phyloP scores from a whole-genome alignment of 2,797 vertebrate species.

The Pampus argenteus region DNA sequence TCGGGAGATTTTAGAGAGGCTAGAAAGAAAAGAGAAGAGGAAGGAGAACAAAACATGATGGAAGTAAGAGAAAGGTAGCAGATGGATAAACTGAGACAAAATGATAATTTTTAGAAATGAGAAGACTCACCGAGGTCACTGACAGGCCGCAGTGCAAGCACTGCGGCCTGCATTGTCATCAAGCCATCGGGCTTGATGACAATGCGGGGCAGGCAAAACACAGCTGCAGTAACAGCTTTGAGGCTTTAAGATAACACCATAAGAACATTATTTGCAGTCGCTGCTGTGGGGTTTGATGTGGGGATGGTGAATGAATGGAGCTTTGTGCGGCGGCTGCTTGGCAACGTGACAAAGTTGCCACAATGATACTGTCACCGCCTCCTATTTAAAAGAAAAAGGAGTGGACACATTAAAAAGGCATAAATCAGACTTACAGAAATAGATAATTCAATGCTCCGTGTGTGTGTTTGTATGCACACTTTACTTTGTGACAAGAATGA shows the following conservation, averaged over 20 bases:
- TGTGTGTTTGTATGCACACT: conserved; percentile 17
- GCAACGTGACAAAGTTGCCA: conserved; percentile 47
- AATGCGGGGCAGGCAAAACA: conserved; percentile 10
- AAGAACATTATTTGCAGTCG: conserved; percentile 27
- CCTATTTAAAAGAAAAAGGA: conserved; percentile 33
- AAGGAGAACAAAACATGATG: background rate
- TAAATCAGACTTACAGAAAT: conserved; percentile 57
- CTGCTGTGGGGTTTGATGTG: conserved; percentile 30
- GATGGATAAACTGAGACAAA: conserved; percentile 7
- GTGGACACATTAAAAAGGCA: conserved; percentile 65
- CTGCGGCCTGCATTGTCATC: too few relatives aligned
- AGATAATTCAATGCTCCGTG: conserved; percentile 59
- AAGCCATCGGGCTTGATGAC: conserved; percentile 22
- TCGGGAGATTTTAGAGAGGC: background rate
- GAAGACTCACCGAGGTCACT: conserved; percentile 46
- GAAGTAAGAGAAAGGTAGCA: conserved; percentile 7
- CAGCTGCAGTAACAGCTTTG: conserved; percentile 29
- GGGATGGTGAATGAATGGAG: conserved; percentile 13
- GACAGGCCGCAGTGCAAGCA: conserved; percentile 29
- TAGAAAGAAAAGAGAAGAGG: background rate
- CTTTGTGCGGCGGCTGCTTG: conserved; percentile 33
- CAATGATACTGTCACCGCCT: conserved; percentile 23
- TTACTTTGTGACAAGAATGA: conserved; percentile 54
- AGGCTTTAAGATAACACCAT: conserved; percentile 34
- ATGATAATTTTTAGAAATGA: conserved; percentile 26